These are phyloP conservation scores for Yponomeuta plumbellus DNA, from an alignment of 2,888 invertebrate genomes.

Conservation along the genomic window DNA sequence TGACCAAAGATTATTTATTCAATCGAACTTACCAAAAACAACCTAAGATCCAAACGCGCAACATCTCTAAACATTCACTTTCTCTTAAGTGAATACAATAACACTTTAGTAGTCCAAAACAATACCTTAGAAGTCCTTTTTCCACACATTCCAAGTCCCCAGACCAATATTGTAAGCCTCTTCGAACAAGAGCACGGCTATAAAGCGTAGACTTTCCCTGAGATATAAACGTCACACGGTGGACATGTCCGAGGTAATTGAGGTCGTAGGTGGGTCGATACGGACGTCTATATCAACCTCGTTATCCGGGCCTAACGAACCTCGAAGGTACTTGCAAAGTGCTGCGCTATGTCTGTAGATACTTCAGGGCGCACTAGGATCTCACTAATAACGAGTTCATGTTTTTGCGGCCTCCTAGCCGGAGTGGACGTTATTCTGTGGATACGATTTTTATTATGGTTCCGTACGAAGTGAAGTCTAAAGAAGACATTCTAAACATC, in stretches of 20 bases:
- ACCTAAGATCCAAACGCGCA: too few species aligned
- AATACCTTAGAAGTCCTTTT: background rate
- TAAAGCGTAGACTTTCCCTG: background rate
- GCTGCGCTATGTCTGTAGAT: background rate
- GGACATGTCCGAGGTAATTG: slow-evolving; percentile 23
- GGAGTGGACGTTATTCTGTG: too few species aligned
- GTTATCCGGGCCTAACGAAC: slow-evolving; percentile 2
- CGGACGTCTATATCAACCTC: slow-evolving; percentile 23
- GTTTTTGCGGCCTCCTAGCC: background rate
- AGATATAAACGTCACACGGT: slow-evolving; percentile 12
- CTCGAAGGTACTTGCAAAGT: background rate
- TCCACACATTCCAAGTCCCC: background rate
- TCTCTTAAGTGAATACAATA: too few species aligned
- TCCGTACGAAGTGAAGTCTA: too few species aligned
- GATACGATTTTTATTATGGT: too few species aligned
- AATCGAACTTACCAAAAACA: too few species aligned
- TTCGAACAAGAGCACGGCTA: background rate
- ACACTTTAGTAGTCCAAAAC: too few species aligned
- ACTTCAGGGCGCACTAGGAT: background rate
- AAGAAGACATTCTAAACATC: too few species aligned
- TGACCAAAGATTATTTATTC: too few species aligned
- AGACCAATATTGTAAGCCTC: background rate
- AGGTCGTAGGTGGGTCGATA: slow-evolving; percentile 23
- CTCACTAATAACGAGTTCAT: background rate
- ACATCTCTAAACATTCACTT: too few species aligned